Evolutionary conservation across 2,113 vertebrate genomes (phyloP), one percentile per base, ranked within the genome.

Genomic region (Misgurnus anguillicaudatus): DNA sequence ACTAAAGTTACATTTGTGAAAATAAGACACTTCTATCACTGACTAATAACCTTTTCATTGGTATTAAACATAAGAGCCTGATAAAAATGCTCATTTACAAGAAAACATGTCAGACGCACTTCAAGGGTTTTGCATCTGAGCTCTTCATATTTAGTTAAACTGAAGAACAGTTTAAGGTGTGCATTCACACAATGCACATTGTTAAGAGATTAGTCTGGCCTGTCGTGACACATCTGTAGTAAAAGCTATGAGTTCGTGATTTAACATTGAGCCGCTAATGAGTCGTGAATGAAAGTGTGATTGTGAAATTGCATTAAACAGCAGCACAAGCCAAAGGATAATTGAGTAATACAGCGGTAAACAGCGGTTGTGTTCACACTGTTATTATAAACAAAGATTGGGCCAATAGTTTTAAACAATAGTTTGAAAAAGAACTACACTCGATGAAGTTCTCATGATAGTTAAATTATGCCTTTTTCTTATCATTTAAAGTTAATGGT

Each of bases 291-390:
- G 88, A 89, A 90, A 60, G 86, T 87, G 88, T 84, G 87, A 89
- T 91, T 93, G 92, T 89, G 92, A 92, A 93, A 93, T 93, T 92
- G 91, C 90, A 92, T 93, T 93, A 92, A 91, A 92, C 85, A 88
- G 88, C 87, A 86, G 87, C 89, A 89, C 36, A 45, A 61, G 64
- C 87, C 82, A 86, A 68, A 70, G 36, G 24, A 58, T 70, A 70
- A 70, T 78, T 70, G 53, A 78, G 67, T 61, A 78, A 61, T 38
- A 78, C 77, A 60, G 58, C 66, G 42, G 31, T 58, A 70, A 78
- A 78, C 77, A 70, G 17, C 16, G 19, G 24, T 73, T 60, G 53
- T 17, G 39, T 53, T 58, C 65, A 36, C 72, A 16, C 41, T 55
- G 24, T 63, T 24, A 64, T 45, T 16, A 55, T 55, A 64, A 53